A percentile compares a stretch with the other conserved stretches of the same genome.
Conservation (phyloP, 2,888 invertebrate genomes). For the Hypena proboscidalis region DNA sequence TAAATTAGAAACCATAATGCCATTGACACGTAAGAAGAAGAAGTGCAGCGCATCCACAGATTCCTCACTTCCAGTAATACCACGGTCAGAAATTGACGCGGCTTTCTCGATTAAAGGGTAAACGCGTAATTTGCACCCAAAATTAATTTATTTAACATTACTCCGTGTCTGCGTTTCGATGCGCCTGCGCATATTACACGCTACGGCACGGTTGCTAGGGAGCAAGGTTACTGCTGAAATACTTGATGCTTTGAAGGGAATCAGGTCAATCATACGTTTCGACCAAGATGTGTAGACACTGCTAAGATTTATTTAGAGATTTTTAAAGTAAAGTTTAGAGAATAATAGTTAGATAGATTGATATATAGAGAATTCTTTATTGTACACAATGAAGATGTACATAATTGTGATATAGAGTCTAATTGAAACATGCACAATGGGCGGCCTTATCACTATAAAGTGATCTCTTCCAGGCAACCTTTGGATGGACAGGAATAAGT, state of each 20-base stretch:
- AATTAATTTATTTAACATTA: conserved; percentile 69
- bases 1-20: too few species aligned
- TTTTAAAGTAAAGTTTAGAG: too few species aligned
- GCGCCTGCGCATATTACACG: conserved; percentile 15
- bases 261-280: background rate
- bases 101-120: conserved; percentile 60
- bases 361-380: too few species aligned
- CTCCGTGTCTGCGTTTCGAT: conserved; percentile 29
- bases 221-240: conserved; percentile 8
- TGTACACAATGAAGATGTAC: too few species aligned
- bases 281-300: background rate
- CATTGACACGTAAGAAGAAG: background rate
- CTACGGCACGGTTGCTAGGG: background rate
- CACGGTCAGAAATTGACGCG: conserved; percentile 46
- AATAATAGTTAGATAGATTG: too few species aligned
- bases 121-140: conserved; percentile 64
- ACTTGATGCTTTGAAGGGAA: background rate
- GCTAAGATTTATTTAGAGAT: too few species aligned
- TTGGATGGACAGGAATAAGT: too few species aligned
- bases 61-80: conserved; percentile 23
- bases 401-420: too few species aligned
- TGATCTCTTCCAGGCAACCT: too few species aligned
- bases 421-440: too few species aligned
- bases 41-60: conserved; percentile 41
- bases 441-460: too few species aligned